Base-by-base conservation (phyloP, 1,140 invertebrate species). In the Trypoxylus dichotomus region DNA sequence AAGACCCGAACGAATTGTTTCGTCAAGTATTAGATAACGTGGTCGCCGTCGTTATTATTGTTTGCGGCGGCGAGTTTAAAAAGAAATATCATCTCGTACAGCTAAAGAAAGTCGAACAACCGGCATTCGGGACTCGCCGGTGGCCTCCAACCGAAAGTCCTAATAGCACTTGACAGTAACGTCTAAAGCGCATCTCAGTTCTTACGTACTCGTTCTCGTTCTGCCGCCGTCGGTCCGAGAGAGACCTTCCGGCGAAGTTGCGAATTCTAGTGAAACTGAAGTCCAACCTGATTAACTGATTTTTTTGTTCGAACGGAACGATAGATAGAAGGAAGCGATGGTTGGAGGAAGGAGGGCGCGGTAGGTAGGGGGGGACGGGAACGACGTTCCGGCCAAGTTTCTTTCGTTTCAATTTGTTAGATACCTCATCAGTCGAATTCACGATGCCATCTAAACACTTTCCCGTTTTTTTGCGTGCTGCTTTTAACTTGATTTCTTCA, bases 371-470 rank as follows among this genome's bases (percentile, higher is more conserved):
- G 19, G 47, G 15, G 6, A 13, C 7, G 47, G 15, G 19, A n/a
- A 54, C n/a, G 43, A 47, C 43, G 13, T 13, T 47, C n/a, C 43
- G 47, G 15, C 19, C 13, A 54, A 54, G 47, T 54, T 19, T 54
- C 47, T 54, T 54, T n/a, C 47, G 47, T 19, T 54, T 54, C 47
- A 54, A 54, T 54, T 54, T 54, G 47, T 54, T 54, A 54, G 47
- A 54, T 54, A 54, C 47, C 47, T 54, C 47, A 54, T 54, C 47
- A 54, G 43, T 47, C 19, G 47, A 54, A 54, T 54, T 54, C 47
- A 5, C 11, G 47, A 54, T 54, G 47, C 47, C 47, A 54, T 54
- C 47, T 54, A 54, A 54, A 54, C 47, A 54, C 47, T 54, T 54
- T 54, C 47, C 19, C 47, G 47, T 54, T 19, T 54, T n/a, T 6